Evolutionary conservation across 2,113 vertebrate species (phyloP).

Genomic region (Eptesicus fuscus): DNA sequence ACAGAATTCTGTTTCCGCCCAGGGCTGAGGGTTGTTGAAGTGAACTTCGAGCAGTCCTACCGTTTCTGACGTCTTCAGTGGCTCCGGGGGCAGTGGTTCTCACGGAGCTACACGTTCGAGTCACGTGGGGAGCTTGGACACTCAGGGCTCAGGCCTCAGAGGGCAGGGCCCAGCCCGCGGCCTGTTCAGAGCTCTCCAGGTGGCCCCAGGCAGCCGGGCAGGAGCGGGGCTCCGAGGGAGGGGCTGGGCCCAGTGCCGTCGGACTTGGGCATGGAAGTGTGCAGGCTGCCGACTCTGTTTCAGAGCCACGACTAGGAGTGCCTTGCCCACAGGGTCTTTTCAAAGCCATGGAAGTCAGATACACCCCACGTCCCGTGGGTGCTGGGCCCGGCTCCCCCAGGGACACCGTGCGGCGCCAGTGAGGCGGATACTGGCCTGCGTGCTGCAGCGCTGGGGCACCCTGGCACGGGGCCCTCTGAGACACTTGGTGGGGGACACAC

Average conservation of each 20-base stretch:
- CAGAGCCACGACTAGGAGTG: background rate
- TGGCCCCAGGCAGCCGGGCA: background rate
- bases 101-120: background rate
- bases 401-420: background rate
- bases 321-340: background rate
- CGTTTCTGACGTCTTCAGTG: background rate
- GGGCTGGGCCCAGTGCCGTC: background rate
- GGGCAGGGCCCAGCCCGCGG: too few species aligned
- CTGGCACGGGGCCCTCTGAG: background rate
- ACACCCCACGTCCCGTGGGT: rapidly evolving
- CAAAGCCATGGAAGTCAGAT: background rate
- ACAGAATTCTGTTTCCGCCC: background rate
- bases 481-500: background rate
- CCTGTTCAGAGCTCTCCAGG: background rate
- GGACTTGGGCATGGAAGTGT: background rate
- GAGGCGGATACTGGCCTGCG: background rate
- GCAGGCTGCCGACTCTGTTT: background rate
- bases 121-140: background rate
- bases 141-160: background rate
- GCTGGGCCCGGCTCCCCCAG: background rate
- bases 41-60: background rate
- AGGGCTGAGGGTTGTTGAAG: background rate
- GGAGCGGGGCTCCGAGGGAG: background rate
- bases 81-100: background rate
- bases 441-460: background rate